phyloP scores from a whole-genome alignment of 2,113 vertebrate species.

The Phylloscopus whistleri region DNA sequence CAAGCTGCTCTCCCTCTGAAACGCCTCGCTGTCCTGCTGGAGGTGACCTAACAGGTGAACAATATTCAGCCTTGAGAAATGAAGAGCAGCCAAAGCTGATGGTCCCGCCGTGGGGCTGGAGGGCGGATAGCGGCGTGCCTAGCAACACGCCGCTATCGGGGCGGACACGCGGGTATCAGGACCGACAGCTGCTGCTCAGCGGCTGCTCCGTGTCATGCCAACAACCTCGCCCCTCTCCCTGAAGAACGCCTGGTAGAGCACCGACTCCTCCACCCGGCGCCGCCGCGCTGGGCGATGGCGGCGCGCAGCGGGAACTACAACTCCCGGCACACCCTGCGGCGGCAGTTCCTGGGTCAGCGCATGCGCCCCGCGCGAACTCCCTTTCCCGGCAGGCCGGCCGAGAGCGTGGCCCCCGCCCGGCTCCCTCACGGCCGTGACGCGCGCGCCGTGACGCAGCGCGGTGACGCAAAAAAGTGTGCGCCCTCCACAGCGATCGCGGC shows the following conservation, averaged over 20 bases:
- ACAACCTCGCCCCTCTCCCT: background rate
- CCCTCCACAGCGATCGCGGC: conserved; percentile 56
- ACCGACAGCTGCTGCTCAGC: background rate
- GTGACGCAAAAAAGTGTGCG: conserved; percentile 77
- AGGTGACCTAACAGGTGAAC: background rate
- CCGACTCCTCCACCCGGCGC: no score
- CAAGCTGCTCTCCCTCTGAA: background rate
- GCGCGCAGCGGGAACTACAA: accelerated
- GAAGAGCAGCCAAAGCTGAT: background rate
- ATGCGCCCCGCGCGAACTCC: background rate
- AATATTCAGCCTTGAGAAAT: background rate
- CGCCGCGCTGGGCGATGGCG: accelerated
- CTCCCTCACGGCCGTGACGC: background rate
- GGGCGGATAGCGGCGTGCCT: background rate
- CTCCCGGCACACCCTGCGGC: background rate
- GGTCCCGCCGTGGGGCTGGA: background rate
- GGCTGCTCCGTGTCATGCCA: background rate
- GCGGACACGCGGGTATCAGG: background rate
- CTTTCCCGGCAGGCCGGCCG: conserved; percentile 21
- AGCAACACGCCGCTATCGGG: background rate
- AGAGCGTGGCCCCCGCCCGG: background rate
- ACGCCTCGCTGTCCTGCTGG: background rate
- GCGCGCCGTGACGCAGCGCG: conserved; percentile 18
- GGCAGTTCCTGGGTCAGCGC: accelerated
- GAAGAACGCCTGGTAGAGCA: accelerated